Evolutionary conservation across 2,888 invertebrate species (phyloP), one percentile per base, ranked within the genome.

Genomic region (Athalia cordata): DNA sequence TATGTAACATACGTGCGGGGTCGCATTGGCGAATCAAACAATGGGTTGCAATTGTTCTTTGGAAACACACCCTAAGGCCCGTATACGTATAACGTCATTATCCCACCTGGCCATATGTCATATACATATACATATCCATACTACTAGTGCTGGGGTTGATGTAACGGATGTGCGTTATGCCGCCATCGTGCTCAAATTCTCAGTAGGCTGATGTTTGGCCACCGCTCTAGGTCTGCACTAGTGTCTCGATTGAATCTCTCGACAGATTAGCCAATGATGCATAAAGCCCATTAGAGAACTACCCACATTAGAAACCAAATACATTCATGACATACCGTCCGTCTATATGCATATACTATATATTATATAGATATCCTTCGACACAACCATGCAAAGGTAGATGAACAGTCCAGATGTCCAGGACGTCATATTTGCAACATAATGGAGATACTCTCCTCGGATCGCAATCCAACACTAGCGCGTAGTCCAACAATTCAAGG

Each of bases 201-300:
- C 88, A 86, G 29, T 29, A 29, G 29, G 29, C 29, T 29, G 29
- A 29, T 29, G 29, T 29, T 29, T 2, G 29, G 29, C 29, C 29
- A 29, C 29, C 29, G 29, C 29, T 29, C 29, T 2, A 29, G 29
- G 29, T 29, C 29, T 2, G 29, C 29, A 89, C 89, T 83, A 80
- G 82, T 83, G 87, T 83, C 87, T 88, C 87, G 87, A 89, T 89
- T 89, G 89, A 89, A 89, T 89, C 89, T 87, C 87, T 88, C 86
- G 85, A 86, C 87, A 87, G 89, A 89, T 89, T 89, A 89, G 84
- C 88, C 89, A 89, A 88, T 89, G 89, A 89, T 86, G 89, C 88
- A 89, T 89, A 87, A 89, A 89, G 88, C 84, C 80, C 79, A 72
- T 72, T 57, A 72, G 72, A 72, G 57, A 67, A 50, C 8, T 9